Percentiles rank a stretch among this genome's conserved stretches.
These are phyloP conservation scores for Protobothrops flavoviridis DNA, from an alignment of 2,113 vertebrate species.

Conservation along the genomic window DNA sequence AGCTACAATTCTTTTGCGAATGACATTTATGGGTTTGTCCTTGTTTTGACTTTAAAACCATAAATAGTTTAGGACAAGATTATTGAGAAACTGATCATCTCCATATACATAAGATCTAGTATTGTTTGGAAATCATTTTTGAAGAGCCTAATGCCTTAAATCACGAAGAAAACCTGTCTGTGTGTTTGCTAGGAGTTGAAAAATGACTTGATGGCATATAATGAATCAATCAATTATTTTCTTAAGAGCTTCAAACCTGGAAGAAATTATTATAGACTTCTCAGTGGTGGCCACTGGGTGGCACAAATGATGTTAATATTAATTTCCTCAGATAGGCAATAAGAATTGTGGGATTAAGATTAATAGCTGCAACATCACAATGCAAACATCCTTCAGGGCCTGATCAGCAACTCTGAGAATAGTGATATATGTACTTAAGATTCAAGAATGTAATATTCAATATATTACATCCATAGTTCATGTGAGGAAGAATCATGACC, in stretches of 20 bases:
- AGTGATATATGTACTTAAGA: not conserved
- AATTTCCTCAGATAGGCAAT: not conserved
- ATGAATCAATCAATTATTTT: not conserved
- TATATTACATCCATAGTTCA: not conserved
- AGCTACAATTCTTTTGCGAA: not conserved
- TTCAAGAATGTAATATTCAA: not conserved
- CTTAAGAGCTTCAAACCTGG: not conserved
- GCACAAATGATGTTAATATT: not conserved
- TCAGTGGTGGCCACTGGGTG: not conserved
- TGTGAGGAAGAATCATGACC: not conserved
- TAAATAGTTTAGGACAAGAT: not conserved
- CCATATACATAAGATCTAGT: not conserved
- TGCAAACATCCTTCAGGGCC: not conserved
- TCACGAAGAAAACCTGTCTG: not conserved
- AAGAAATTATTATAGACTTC: not conserved
- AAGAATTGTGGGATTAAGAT: not conserved
- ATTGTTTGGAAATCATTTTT: not conserved
- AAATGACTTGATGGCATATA: not conserved
- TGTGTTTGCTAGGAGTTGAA: not conserved
- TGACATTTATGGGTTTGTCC: not conserved
- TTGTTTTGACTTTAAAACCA: not conserved
- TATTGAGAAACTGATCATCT: not conserved
- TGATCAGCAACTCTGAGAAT: not conserved
- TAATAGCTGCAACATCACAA: not conserved
- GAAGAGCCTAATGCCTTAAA: not conserved